Evolutionary conservation across 2,797 vertebrate species (phyloP), one percentile per base, ranked within the genome.

Genomic region (Siniperca obscura): DNA sequence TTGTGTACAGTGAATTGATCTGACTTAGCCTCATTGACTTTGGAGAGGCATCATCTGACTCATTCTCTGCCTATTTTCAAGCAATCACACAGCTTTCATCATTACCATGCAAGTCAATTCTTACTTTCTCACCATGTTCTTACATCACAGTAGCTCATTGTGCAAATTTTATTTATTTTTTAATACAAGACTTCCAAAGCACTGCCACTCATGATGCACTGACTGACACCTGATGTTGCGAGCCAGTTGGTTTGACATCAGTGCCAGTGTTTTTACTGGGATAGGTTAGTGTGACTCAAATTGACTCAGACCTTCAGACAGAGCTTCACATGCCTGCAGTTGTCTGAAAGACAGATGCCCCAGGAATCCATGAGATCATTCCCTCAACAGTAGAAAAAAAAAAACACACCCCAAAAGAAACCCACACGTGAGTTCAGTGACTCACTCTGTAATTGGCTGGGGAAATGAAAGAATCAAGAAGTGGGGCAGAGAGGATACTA

Each of bases 281-380:
- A 74, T 13, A 22, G 46, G 46, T 77, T 25, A 13, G 30, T 7
- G 76, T 92, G 86, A 88, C 77, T 92, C 83, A 85, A 75, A 72
- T 17, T 90, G 89, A 92, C 71, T 93, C 91, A 93, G 64, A 75
- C 27, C 70, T 80, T 64, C 66, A 88, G 74, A 86, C 84, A 69
- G 80, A 86, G 83, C 72, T 79, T 30, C 74, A 72, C 83, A 84
- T 42, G 88, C 75, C 83, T 80, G 72, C 76, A 76, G 82, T 82
- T 66, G 86, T 86, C 81, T 87, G 46, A 90, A 53, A 80, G 68
- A 80, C 75, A 82, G 61, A 85, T 70, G 87, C 30, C 84, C 42
- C 69, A 82, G 86, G 87, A 92, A 92, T 86, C 84, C 50, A 81
- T 94, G 93, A 95, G 89, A 64, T 94, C 92, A 94, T 88, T 17